Conservation (phyloP, 2,888 invertebrate species). For the Tipula unca region DNA sequence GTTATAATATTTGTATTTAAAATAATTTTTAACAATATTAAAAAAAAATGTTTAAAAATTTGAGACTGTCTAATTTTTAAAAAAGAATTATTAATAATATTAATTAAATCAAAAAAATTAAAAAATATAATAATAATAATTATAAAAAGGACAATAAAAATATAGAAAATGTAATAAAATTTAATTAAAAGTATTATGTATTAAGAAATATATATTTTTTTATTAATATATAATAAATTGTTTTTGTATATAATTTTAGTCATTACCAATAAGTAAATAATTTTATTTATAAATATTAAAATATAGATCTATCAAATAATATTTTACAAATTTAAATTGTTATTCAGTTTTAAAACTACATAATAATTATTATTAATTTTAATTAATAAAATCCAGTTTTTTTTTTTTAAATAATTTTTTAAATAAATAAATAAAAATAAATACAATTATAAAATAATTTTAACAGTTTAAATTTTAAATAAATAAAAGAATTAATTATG, state of each 20-base stretch:
- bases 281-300: not conserved
- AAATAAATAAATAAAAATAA: too few species aligned
- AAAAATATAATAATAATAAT: too few species aligned
- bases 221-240: constrained; percentile 2
- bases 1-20: not conserved
- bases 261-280: constrained; percentile 8
- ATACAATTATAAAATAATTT: not conserved
- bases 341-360: not conserved
- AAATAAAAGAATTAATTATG: not conserved
- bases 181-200: not conserved
- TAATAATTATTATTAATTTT: not conserved
- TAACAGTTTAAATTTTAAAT: not conserved
- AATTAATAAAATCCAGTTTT: not conserved
- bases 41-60: not conserved
- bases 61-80: not conserved
- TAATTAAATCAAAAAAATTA: too few species aligned
- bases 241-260: constrained; percentile 8
- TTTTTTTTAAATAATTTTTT: not conserved
- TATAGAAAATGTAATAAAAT: not conserved
- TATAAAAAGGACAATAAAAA: not conserved
- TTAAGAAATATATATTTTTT: not conserved
- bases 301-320: too few species aligned
- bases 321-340: not conserved
- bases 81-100: not conserved
- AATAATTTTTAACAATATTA: not conserved